These are phyloP conservation scores for Drosophila obscura DNA, from an alignment of 1,140 invertebrate genomes.

Conservation along the genomic window DNA sequence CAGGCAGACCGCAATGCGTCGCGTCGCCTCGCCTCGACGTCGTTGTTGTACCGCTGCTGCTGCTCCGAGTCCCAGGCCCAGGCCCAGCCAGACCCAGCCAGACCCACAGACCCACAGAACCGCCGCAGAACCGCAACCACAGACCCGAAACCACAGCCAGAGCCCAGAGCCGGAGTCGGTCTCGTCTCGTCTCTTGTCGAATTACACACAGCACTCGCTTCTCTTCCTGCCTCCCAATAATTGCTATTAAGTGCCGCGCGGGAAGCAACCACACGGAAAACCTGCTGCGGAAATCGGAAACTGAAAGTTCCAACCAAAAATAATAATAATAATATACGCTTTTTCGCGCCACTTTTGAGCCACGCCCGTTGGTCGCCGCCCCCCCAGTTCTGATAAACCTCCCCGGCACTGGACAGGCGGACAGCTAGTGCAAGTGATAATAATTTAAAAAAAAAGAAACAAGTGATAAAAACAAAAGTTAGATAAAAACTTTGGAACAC, in stretches of 20 bases:
- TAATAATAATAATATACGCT: background rate
- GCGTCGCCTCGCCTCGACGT: constrained; percentile 37
- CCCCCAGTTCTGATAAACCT: constrained; percentile 10
- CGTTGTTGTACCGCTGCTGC: constrained; percentile 49
- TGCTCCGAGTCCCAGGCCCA: constrained; percentile 27
- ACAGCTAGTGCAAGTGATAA: constrained; percentile 64
- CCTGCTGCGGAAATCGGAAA: constrained; percentile 27
- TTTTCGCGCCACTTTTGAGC: constrained; percentile 30
- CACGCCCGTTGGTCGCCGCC: too few relatives aligned
- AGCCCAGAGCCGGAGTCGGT: constrained; percentile 26
- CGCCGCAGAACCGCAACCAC: too few relatives aligned
- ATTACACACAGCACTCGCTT: constrained; percentile 50
- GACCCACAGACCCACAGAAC: background rate
- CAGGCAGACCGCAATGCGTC: constrained; percentile 66
- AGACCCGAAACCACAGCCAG: background rate
- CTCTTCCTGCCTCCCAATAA: background rate
- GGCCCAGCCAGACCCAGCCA: constrained; percentile 8
- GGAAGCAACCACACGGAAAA: too few relatives aligned
- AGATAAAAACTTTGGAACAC: constrained; percentile 54
- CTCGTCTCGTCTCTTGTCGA: constrained; percentile 33
- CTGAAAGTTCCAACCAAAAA: background rate
- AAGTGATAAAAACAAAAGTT: constrained; percentile 65
- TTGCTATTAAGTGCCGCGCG: constrained; percentile 65
- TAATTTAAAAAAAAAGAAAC: constrained; percentile 57
- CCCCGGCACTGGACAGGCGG: constrained; percentile 17